Percentiles rank a stretch among this genome's conserved stretches.
Conservation (phyloP, 2,888 invertebrate genomes). For the Cataglyphis cursor region DNA sequence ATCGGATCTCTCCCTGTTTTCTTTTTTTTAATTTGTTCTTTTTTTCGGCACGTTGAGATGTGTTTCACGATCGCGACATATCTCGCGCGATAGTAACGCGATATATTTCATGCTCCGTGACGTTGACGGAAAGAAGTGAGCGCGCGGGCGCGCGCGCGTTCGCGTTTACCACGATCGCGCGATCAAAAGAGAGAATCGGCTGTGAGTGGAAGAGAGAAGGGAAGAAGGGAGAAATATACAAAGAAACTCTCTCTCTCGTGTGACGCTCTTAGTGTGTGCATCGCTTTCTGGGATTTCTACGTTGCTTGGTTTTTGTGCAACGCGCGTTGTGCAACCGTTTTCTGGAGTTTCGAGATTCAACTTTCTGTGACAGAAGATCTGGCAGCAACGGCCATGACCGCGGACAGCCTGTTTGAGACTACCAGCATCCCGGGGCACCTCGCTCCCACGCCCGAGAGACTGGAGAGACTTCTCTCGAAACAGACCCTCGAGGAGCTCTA, state of each 20-base stretch:
- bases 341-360: slow-evolving; percentile 23
- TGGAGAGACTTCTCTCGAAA: slow-evolving; percentile 86
- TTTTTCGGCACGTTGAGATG: slow-evolving; percentile 22
- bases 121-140: slow-evolving; percentile 45
- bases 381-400: slow-evolving; percentile 82
- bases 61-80: not conserved
- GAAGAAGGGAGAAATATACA: not conserved
- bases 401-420: slow-evolving; percentile 85
- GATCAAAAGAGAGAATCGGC: slow-evolving; percentile 32
- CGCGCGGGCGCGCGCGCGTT: slow-evolving; percentile 7
- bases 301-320: slow-evolving; percentile 22
- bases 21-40: not conserved
- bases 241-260: not conserved
- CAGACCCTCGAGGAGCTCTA: slow-evolving; percentile 86
- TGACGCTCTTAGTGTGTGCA: slow-evolving; percentile 38
- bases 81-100: slow-evolving; percentile 75
- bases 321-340: not conserved
- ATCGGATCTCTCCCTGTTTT: not conserved
- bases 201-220: slow-evolving; percentile 7
- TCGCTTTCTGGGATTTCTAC: not conserved
- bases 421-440: slow-evolving; percentile 86
- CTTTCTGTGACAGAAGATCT: slow-evolving; percentile 54
- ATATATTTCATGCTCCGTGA: slow-evolving; percentile 74
- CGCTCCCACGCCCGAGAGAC: slow-evolving; percentile 86
- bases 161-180: slow-evolving; percentile 18